Base-by-base conservation (phyloP, 2,797 vertebrate species). In the Babyrousa celebensis region DNA sequence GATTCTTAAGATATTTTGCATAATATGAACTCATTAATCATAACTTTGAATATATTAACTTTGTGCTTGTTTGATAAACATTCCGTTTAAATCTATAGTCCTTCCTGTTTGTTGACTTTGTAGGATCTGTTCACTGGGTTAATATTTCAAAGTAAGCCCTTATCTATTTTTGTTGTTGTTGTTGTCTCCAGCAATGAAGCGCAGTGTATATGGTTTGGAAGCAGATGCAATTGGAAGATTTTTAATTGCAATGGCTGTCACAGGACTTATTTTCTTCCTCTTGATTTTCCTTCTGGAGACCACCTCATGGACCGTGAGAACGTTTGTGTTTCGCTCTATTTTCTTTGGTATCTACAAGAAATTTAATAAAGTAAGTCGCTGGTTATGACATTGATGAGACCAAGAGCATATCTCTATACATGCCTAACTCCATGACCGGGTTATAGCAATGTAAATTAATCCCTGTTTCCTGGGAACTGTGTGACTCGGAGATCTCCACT, bases 241-340 rank as follows among this genome's bases (percentile, higher is more conserved):
- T 96, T 97, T 99, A 43, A 98, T 99, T 95, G 99, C 99, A 95
- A 98, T 99, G 98, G 98, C 98, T 0, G 16, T 99, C 91, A 99
- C 99, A 98, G 99, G 99, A 3, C 85, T 99, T 0, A 97, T 98
- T 89, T 99, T 99, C 98, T 98, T 99, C 18, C 32, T 98, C 54
- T 97, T 99, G 85, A 98, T 99, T 94, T 99, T 99, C 83, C 96
- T 99, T 97, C 98, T 99, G 56, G 99, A 99, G 97, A 98, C 99
- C 96, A 99, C 99, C 97, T 97, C 99, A 79, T 99, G 98, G 98
- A 99, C 97, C 70, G 85, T 99, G 36, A 97, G 96, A 83, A 98
- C 97, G 16, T 85, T 91, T 68, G 12, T 94, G 25, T 36, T 25
- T 89, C 78, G 29, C 32, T 92, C 17, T 54, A 54, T 96, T 89